Evolutionary conservation across 2,888 invertebrate species (phyloP).

Genomic region (Mythimna impura): DNA sequence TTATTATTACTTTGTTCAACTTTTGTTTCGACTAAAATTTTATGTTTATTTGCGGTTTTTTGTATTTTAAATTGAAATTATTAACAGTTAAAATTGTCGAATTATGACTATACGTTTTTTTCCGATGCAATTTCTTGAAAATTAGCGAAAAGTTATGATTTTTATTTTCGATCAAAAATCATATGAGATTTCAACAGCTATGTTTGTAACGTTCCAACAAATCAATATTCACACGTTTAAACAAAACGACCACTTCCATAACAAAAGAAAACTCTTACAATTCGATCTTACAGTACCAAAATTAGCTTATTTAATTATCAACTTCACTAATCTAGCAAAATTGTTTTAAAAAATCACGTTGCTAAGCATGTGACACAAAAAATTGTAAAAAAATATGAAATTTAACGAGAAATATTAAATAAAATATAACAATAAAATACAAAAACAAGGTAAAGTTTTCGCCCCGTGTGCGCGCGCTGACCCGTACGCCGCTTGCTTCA

Average conservation of each 20-base stretch:
- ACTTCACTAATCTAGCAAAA: background rate
- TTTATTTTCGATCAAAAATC: background rate
- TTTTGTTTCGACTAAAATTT: constrained; percentile 15
- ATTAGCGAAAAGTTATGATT: background rate
- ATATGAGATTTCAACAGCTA: background rate
- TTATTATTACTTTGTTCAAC: constrained; percentile 56
- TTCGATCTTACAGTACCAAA: background rate
- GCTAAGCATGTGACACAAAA: rapidly evolving
- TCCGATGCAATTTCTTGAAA: rapidly evolving
- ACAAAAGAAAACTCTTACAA: constrained; percentile 1
- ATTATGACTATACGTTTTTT: background rate
- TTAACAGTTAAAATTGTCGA: background rate
- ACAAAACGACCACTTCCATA: background rate
- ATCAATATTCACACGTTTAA: background rate
- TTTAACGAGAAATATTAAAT: background rate
- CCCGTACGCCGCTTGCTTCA: constrained; percentile 68
- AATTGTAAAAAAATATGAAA: rapidly evolving
- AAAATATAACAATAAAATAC: constrained; percentile 19
- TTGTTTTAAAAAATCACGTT: background rate
- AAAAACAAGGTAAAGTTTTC: constrained; percentile 34
- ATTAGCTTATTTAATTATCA: background rate
- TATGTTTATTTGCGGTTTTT: background rate
- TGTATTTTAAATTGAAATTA: background rate
- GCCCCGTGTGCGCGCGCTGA: constrained; percentile 61
- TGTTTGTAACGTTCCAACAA: background rate